Percentiles rank a stretch among this genome's conserved stretches.
Evolutionary conservation across 2,113 vertebrate species (phyloP).

Genomic region (Morphnarchus princeps): DNA sequence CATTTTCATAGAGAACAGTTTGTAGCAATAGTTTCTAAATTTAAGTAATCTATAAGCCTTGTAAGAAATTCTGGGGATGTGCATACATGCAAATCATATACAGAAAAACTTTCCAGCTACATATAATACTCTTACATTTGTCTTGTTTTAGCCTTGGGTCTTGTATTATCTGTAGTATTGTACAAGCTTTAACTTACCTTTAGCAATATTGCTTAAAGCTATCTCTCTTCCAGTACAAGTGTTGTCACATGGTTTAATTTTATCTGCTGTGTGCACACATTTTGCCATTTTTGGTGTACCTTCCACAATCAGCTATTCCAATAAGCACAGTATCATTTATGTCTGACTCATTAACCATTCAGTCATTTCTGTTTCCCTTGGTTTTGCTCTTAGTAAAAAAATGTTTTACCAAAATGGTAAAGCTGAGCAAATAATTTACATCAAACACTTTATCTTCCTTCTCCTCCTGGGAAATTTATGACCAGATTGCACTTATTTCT

Average conservation of each 20-base stretch:
- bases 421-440: conserved; percentile 41
- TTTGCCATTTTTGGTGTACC: conserved; percentile 27
- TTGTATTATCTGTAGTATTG: conserved; percentile 20
- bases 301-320: conserved; percentile 20
- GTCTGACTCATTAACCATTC: conserved; percentile 36
- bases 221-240: background rate
- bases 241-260: background rate
- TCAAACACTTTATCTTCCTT: background rate
- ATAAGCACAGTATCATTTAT: conserved; percentile 9
- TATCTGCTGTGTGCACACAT: conserved; percentile 35
- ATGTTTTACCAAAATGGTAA: background rate
- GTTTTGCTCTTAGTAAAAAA: conserved; percentile 15
- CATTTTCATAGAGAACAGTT: conserved; percentile 11
- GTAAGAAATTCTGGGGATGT: background rate
- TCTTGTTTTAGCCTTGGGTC: conserved; percentile 26
- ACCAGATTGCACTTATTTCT: conserved; percentile 21
- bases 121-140: background rate
- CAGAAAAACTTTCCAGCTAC: background rate
- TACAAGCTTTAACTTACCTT: conserved; percentile 21
- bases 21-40: background rate
- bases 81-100: conserved; percentile 9
- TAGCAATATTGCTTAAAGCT: background rate
- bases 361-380: conserved; percentile 28
- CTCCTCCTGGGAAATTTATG: background rate
- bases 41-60: background rate